These are phyloP conservation scores for Gymnopithys bicolor DNA, from an alignment of 2,797 vertebrate genomes.

Conservation along the genomic window DNA sequence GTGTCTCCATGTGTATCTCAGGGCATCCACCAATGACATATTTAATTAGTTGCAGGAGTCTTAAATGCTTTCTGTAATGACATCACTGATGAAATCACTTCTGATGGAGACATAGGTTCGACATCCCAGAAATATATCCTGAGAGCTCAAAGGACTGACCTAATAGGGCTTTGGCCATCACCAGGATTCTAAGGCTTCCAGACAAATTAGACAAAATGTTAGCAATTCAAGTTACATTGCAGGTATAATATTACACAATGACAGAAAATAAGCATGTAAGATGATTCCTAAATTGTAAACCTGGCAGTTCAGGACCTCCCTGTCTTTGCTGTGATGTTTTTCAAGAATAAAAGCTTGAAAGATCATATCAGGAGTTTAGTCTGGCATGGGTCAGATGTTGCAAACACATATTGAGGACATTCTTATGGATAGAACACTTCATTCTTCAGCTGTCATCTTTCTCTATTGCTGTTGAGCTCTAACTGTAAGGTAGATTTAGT, in stretches of 20 bases:
- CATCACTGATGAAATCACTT: constrained; percentile 33
- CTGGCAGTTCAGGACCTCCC: neutral
- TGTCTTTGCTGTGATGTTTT: neutral
- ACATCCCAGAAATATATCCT: constrained; percentile 22
- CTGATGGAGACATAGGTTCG: neutral
- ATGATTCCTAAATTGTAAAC: neutral
- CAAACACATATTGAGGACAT: neutral
- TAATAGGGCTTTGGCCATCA: neutral
- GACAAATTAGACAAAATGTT: neutral
- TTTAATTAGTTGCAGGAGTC: neutral
- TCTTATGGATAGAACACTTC: neutral
- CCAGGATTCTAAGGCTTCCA: neutral
- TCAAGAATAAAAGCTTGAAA: neutral
- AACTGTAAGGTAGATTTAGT: neutral
- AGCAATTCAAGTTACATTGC: neutral
- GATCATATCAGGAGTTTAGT: neutral
- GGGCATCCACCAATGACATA: neutral
- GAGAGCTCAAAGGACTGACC: neutral
- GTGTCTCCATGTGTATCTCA: neutral
- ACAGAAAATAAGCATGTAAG: neutral
- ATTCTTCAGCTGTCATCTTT: neutral
- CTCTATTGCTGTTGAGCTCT: neutral
- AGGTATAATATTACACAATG: neutral
- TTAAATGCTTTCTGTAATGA: constrained; percentile 15
- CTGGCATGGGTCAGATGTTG: neutral